Evolutionary conservation across 2,888 invertebrate genomes (phyloP).

Genomic region (Elegia similella): DNA sequence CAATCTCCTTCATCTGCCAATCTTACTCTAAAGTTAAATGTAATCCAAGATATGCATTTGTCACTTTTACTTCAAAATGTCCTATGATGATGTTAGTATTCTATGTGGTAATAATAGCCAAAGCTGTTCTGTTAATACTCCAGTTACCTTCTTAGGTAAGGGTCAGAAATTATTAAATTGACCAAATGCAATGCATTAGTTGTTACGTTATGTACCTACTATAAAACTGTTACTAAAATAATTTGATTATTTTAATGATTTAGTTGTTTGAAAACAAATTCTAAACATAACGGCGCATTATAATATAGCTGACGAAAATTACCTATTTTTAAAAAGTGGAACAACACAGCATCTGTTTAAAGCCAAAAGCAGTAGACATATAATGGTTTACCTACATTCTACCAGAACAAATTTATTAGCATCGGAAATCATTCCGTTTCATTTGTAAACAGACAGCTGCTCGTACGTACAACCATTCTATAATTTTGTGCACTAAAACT

Average conservation of each 20-base stretch:
- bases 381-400: conserved; percentile 51
- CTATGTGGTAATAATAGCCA: no score
- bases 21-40: no score
- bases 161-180: no score
- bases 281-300: neutral
- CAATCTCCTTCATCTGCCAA: no score
- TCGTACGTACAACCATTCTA: conserved; percentile 26
- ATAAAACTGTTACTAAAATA: neutral
- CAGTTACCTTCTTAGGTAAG: no score
- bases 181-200: no score
- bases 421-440: conserved; percentile 61
- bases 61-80: no score
- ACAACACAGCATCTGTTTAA: conserved; percentile 57
- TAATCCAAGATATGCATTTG: no score
- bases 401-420: conserved; percentile 56
- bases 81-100: no score
- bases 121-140: no score
- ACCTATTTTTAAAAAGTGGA: conserved; percentile 49
- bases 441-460: conserved; percentile 44
- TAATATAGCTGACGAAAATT: conserved; percentile 34
- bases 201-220: no score
- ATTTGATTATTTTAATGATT: neutral
- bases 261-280: neutral
- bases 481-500: conserved; percentile 8
- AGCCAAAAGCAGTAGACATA: conserved; percentile 48